A percentile compares a stretch with the other conserved stretches of the same genome.
These are phyloP conservation scores for Gandaritis pyraliata DNA, from an alignment of 2,888 invertebrate species.

Conservation along the genomic window DNA sequence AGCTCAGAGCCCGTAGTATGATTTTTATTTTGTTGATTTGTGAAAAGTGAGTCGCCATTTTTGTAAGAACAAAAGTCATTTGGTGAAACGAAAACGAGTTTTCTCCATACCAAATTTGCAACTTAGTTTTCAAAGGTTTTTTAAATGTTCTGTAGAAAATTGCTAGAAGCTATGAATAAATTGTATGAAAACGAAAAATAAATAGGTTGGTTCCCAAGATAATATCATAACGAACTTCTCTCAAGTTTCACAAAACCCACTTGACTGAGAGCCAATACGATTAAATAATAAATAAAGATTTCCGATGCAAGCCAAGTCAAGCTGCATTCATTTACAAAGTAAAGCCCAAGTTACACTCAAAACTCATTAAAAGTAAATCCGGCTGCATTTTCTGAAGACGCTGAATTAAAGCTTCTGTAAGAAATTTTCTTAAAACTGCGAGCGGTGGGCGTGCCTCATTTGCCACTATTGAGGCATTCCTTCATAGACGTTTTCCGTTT, in stretches of 20 bases:
- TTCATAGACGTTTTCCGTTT: slow-evolving; percentile 63
- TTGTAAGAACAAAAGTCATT: too few relatives aligned
- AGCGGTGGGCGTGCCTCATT: slow-evolving; percentile 77
- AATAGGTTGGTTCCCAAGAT: background rate
- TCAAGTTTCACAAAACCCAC: slow-evolving; percentile 9
- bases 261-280: slow-evolving; percentile 36
- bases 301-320: slow-evolving; percentile 52
- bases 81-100: too few relatives aligned
- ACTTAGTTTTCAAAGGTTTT: too few relatives aligned
- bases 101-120: too few relatives aligned
- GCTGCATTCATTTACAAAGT: slow-evolving; percentile 76
- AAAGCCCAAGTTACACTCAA: slow-evolving; percentile 76
- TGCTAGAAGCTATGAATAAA: background rate
- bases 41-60: too few relatives aligned
- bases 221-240: slow-evolving; percentile 5
- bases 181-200: background rate
- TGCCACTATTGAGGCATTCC: slow-evolving; percentile 76
- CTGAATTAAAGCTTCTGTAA: slow-evolving; percentile 77
- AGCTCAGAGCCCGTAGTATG: too few relatives aligned
- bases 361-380: slow-evolving; percentile 84
- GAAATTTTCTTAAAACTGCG: slow-evolving; percentile 77
- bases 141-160: background rate
- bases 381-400: slow-evolving; percentile 80
- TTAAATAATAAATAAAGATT: slow-evolving; percentile 54
- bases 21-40: too few relatives aligned